Base-by-base conservation (phyloP, 2,888 invertebrate genomes). In the Dendrolimus houi region DNA sequence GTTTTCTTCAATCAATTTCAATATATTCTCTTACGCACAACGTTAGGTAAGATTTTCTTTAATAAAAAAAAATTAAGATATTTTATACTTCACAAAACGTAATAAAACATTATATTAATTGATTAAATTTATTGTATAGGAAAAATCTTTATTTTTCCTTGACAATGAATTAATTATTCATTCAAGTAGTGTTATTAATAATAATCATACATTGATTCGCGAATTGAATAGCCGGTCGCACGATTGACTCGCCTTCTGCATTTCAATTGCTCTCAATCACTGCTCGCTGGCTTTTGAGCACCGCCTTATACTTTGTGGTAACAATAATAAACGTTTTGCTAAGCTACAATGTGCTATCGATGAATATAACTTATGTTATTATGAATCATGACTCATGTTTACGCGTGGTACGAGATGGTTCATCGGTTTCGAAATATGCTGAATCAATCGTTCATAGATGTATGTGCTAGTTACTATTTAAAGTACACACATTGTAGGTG, bases 191-290 rank as follows among this genome's bases (percentile, higher is more conserved):
- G 65, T 65, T 64, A 71, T 72, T 67, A 72, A 70, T 47, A 47
- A 47, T 47, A 47, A 47, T 47, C 47, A 12, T 65, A 60, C 61
- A 59, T 63, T 70, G 72, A 73, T 72, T 73, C 68, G 72, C 71
- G 69, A 68, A 72, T 69, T 70, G 69, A 71, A 69, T 68, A 62
- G 63, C 57, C 64, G 64, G 63, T 66, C 66, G 65, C 62, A 61
- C 59, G 68, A 67, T 66, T 64, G 61, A 62, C 64, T 61, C 64
- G 64, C 67, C 58, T 68, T 62, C 67, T 66, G 71, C 67, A 74
- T 73, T 71, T 71, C 68, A 73, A 71, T 72, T 67, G 62, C 61
- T 64, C 53, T 59, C 66, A 71, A 70, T 69, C 68, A 64, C 60
- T 53, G 56, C 55, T 57, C 55, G 55, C 56, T 52, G 65, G 71